Evolutionary conservation across 2,888 invertebrate species (phyloP), one percentile per base, ranked within the genome.

Genomic region (Caenorhabditis panamensis): DNA sequence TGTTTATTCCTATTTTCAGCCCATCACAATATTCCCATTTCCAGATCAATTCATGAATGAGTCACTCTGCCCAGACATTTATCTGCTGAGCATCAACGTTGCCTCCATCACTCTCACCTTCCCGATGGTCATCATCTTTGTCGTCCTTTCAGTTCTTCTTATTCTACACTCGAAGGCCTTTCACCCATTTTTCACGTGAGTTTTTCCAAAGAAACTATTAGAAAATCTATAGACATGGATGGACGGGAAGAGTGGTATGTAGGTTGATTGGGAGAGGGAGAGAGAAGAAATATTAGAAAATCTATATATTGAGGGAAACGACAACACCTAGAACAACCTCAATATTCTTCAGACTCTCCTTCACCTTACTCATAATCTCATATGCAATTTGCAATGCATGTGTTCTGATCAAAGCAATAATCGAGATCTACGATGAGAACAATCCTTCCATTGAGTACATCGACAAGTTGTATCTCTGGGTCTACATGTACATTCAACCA

Each of bases 401-500:
- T 28, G 69, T 80, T 24, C 47, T 80, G 16, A 20, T 75, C n/a
- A 59, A 58, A 37, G 37, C 80, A 2, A 51, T 64, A 13, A 31
- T 69, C 16, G 54, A 75, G 53, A 28, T 59, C 1, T 64, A 61
- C 41, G 61, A 75, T 56, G 69, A 69, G n/a, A 16, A 69, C 0
- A 26, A 59, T 26, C 6, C n/a, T 8, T n/a, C 59, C 3, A 59
- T 80, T 2, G 36, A 18, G 5, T 41, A 49, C 26, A 47, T 80
- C 1, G 80, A 80, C 37, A 51, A 44, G 2, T 18, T 71, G 1
- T 83, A 83, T 41, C 18, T 63, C 37, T 78, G 59, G 49, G 72
- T 69, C n/a, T 83, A 83, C 41, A 59, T 81, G 58, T 78, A 78
- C 41, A 80, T 80, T 36, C 80, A 78, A n/a, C 83, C 83, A 22